Conservation (phyloP, 2,888 invertebrate species). For the Chymomyza procnemis region DNA sequence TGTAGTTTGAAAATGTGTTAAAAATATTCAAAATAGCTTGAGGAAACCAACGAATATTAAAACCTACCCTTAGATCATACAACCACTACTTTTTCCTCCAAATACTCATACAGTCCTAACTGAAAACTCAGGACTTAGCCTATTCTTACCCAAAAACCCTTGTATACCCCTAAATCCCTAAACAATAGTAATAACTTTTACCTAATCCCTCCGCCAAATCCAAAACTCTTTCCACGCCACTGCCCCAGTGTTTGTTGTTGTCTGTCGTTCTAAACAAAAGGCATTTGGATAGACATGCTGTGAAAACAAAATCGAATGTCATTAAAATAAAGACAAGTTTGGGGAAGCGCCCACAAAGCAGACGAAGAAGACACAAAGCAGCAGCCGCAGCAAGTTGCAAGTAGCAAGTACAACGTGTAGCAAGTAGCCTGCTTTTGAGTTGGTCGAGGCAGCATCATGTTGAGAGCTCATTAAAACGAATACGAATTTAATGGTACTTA, state of each 20-base stretch:
- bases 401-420: background rate
- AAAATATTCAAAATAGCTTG: too few relatives aligned
- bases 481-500: conserved; percentile 73
- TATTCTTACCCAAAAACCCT: too few relatives aligned
- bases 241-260: conserved; percentile 8
- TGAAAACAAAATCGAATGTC: conserved; percentile 56
- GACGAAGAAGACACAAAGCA: background rate
- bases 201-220: background rate
- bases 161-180: too few relatives aligned
- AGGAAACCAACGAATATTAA: too few relatives aligned
- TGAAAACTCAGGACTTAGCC: too few relatives aligned
- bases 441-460: conserved; percentile 54
- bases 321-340: conserved; percentile 57
- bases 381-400: conserved; percentile 15
- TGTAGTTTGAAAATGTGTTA: too few relatives aligned
- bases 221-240: conserved; percentile 30
- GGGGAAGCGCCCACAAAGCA: conserved; percentile 5
- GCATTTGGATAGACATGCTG: conserved; percentile 41
- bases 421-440: background rate
- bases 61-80: too few relatives aligned
- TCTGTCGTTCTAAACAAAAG: conserved; percentile 4
- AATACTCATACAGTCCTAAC: too few relatives aligned
- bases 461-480: conserved; percentile 73
- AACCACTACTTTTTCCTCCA: too few relatives aligned
- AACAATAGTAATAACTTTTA: too few relatives aligned